phyloP scores from a whole-genome alignment of 2,113 vertebrate genomes.

The Zootoca vivipara region DNA sequence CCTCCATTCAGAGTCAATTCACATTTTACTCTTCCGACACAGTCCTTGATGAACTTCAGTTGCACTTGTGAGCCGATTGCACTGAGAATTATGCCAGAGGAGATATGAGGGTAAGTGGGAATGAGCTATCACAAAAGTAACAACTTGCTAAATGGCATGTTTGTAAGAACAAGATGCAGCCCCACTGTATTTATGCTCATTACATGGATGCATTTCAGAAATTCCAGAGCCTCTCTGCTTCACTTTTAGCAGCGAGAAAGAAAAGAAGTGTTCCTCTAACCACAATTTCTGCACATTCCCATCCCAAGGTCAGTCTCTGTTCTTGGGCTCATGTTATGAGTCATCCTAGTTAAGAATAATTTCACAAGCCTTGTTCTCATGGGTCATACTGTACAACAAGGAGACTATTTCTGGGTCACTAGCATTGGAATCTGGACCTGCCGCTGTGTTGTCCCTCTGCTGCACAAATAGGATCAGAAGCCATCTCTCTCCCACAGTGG shows the following conservation, averaged over 20 bases:
- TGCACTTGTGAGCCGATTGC: background rate
- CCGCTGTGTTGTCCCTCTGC: background rate
- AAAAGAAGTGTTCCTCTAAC: background rate
- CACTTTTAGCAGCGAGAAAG: background rate
- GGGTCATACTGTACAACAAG: background rate
- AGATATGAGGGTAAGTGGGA: background rate
- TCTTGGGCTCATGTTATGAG: constrained; percentile 15
- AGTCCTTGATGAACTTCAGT: too few relatives aligned
- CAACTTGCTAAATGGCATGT: background rate
- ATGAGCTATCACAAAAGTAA: background rate
- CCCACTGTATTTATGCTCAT: background rate
- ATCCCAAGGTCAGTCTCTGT: background rate
- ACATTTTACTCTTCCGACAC: background rate
- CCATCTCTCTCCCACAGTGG: background rate
- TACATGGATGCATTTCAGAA: background rate
- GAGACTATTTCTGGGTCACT: constrained; percentile 11
- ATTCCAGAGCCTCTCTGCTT: background rate
- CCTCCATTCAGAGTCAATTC: background rate
- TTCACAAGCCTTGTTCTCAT: constrained; percentile 14
- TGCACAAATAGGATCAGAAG: background rate
- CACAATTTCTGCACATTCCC: constrained; percentile 12
- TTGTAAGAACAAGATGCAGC: background rate
- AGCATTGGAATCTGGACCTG: constrained; percentile 15
- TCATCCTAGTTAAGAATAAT: constrained; percentile 15
- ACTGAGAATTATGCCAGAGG: background rate